Evolutionary conservation across 2,888 invertebrate genomes (phyloP).

Genomic region (Ethmia dodecea): DNA sequence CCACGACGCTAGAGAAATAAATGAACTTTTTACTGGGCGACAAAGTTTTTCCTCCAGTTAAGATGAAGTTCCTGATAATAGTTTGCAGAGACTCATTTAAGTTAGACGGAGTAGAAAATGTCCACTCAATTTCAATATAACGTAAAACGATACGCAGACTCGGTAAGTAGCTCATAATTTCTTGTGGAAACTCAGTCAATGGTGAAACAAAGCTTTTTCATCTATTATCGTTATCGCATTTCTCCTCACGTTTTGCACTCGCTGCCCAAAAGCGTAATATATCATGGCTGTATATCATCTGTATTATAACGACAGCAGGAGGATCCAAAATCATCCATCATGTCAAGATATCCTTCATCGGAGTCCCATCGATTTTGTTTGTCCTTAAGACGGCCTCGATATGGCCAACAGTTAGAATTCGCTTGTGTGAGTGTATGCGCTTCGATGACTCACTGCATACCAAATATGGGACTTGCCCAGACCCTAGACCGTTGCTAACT

Average conservation of each 20-base stretch:
- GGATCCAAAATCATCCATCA: slow-evolving; percentile 15
- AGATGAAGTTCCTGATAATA: slow-evolving; percentile 26
- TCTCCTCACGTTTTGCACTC: not conserved
- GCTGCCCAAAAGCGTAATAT: not conserved
- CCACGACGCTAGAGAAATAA: too few relatives aligned
- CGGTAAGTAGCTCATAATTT: too few relatives aligned
- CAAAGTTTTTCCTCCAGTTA: slow-evolving; percentile 29
- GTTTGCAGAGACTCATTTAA: too few relatives aligned
- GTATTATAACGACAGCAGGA: slow-evolving; percentile 1
- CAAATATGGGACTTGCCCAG: slow-evolving; percentile 44
- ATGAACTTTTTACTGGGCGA: slow-evolving; percentile 19
- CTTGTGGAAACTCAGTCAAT: too few relatives aligned
- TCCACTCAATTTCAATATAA: too few relatives aligned
- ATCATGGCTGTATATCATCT: not conserved
- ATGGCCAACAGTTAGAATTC: slow-evolving; percentile 30
- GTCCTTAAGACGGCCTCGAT: slow-evolving; percentile 34
- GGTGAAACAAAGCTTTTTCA: not conserved
- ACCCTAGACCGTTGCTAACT: slow-evolving; percentile 26
- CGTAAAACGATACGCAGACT: too few relatives aligned
- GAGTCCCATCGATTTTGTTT: slow-evolving; percentile 15
- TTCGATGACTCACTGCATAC: slow-evolving; percentile 44
- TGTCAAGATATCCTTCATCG: not conserved
- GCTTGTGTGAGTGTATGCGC: slow-evolving; percentile 17
- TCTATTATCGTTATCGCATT: not conserved
- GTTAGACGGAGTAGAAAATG: too few relatives aligned